These are phyloP conservation scores for Panthera uncia DNA, from an alignment of 2,113 vertebrate genomes.

Conservation along the genomic window DNA sequence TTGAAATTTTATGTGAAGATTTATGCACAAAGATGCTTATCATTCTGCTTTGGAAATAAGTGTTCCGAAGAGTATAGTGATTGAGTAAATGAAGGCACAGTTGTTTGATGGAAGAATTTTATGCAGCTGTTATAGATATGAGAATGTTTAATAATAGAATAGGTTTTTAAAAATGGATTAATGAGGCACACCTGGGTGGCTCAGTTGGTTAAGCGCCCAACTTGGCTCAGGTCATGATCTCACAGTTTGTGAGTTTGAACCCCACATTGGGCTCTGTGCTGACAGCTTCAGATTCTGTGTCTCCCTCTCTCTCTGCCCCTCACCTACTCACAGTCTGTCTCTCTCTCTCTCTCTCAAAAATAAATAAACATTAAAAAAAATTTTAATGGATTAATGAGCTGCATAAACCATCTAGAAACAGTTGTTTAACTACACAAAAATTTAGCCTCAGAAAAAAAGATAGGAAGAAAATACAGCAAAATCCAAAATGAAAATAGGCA, in stretches of 20 bases:
- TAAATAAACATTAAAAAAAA: too few species aligned
- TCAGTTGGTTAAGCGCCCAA: too few species aligned
- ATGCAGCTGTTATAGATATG: neutral
- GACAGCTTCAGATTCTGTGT: too few species aligned
- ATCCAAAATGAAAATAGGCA: slow-evolving; percentile 28
- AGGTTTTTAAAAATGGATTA: neutral
- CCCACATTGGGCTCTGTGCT: too few species aligned
- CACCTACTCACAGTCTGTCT: too few species aligned
- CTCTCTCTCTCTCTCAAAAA: too few species aligned
- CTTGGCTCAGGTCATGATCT: too few species aligned
- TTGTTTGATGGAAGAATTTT: slow-evolving; percentile 8
- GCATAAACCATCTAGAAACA: slow-evolving; percentile 4
- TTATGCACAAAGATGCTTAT: slow-evolving; percentile 44
- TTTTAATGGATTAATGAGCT: neutral
- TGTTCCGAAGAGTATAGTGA: slow-evolving; percentile 8
- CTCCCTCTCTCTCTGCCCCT: too few species aligned
- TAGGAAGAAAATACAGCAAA: slow-evolving; percentile 21
- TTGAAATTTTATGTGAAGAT: slow-evolving; percentile 55
- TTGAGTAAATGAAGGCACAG: neutral
- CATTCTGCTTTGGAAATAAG: neutral
- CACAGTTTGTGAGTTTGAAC: too few species aligned
- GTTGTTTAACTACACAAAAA: neutral
- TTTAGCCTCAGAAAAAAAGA: neutral
- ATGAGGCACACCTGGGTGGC: neutral
- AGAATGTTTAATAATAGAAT: neutral